Evolutionary conservation across 2,888 invertebrate genomes (phyloP).

Genomic region (Polymixis lichenea): DNA sequence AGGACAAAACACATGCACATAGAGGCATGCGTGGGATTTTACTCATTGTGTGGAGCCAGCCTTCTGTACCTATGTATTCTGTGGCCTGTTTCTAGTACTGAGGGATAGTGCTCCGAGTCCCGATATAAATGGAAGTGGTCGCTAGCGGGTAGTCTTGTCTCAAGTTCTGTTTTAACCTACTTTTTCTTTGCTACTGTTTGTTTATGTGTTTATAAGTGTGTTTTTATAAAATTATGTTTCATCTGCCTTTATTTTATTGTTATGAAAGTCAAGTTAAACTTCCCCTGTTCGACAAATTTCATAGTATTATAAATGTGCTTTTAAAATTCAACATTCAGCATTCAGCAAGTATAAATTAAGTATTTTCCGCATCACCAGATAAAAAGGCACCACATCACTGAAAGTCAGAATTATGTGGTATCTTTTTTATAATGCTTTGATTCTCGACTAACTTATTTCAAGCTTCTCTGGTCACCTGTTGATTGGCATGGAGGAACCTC

Average conservation of each 20-base stretch:
- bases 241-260: constrained; percentile 12
- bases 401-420: neutral
- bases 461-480: neutral
- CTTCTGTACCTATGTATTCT: constrained; percentile 9
- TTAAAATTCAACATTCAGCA: neutral
- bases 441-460: neutral
- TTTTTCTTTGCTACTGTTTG: constrained; percentile 36
- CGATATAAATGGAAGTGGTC: constrained; percentile 59
- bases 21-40: too few relatives aligned
- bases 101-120: constrained; percentile 52
- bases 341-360: neutral
- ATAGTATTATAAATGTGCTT: neutral
- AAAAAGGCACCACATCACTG: too few relatives aligned
- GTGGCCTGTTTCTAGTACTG: constrained; percentile 32
- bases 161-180: constrained; percentile 60
- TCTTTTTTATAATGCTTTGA: neutral
- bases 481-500: neutral
- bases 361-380: neutral
- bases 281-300: neutral
- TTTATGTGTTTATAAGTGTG: constrained; percentile 27
- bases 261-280: neutral
- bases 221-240: constrained; percentile 19
- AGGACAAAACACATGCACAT: too few relatives aligned
- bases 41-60: neutral
- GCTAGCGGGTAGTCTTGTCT: constrained; percentile 47